Base-by-base conservation (phyloP, 2,888 invertebrate species). In the Mythimna impura region DNA sequence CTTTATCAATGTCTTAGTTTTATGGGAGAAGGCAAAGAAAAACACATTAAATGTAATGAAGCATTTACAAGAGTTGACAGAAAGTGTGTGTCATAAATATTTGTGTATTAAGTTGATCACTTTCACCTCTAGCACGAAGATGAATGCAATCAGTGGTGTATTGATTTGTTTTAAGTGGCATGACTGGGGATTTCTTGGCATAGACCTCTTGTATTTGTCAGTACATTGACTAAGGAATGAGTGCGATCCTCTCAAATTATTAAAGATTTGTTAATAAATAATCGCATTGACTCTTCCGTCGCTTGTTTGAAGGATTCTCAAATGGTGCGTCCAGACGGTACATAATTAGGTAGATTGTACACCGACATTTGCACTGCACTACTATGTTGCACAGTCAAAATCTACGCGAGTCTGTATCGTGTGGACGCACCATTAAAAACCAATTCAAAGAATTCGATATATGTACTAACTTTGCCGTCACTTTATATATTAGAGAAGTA, bases 1-100 rank as follows among this genome's bases (percentile, higher is more conserved):
- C 76, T 81, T 85, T 61, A 61, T 63, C 43, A 72, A 67, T 68
- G 80, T 76, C 76, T 80, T 71, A 72, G 76, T 76, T 80, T 80
- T 78, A 83, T 81, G 83, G 83, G 83, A 84, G 71, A 83, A 25
- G 43, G 61, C 76, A 67, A 76, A 83, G 78, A 82, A 85, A 83
- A 85, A 81, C 78, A 82, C 60, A 75, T 74, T 71, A 62, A 65
- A 75, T 71, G 71, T 83, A 83, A 84, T 85, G 72, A 85, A 72
- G 76, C 76, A 78, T 78, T 84, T 74, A 74, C 80, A 71, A 62
- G 65, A 77, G 78, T 71, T 71, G 54, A 68, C 81, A 79, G 80
- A 80, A 71, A 76, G 65, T 66, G 70, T 66, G 65, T 72, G 67
- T 6, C 60, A 78, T 80, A 76, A 76, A 83, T 81, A 76, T 82